Percentiles rank a stretch among this genome's conserved stretches.
Conservation (phyloP, 2,888 invertebrate species). For the Microdon myrmicae region DNA sequence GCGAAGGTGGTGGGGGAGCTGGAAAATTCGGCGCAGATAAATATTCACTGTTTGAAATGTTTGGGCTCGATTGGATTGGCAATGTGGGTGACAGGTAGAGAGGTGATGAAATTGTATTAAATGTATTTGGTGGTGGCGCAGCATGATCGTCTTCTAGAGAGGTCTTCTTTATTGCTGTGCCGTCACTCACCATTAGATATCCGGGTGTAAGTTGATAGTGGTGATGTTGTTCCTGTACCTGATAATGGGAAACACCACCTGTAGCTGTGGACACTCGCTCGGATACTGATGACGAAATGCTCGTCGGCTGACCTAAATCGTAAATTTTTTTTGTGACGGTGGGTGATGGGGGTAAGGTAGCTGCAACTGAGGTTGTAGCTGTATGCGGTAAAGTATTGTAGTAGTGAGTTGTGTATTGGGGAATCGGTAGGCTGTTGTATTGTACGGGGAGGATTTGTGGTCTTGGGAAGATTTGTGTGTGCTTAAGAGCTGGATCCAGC, state of each 20-base stretch:
- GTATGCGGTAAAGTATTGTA: slow-evolving; percentile 47
- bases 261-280: slow-evolving; percentile 48
- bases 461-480: slow-evolving; percentile 65
- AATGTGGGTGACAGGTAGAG: slow-evolving; percentile 22
- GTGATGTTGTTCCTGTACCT: slow-evolving; percentile 43
- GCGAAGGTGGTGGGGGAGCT: slow-evolving; percentile 29
- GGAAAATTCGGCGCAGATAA: slow-evolving; percentile 31
- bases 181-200: slow-evolving; percentile 65
- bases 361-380: slow-evolving; percentile 24
- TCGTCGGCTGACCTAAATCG: slow-evolving; percentile 38
- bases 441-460: slow-evolving; percentile 67
- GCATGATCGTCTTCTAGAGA: slow-evolving; percentile 52
- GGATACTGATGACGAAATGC: slow-evolving; percentile 42
- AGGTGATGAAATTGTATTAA: slow-evolving; percentile 25
- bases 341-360: slow-evolving; percentile 22
- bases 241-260: slow-evolving; percentile 19
- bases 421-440: slow-evolving; percentile 64
- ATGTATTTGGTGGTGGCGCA: slow-evolving; percentile 28
- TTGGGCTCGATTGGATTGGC: slow-evolving; percentile 21
- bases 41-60: slow-evolving; percentile 43
- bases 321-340: slow-evolving; percentile 29
- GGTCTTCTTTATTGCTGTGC: slow-evolving; percentile 40
- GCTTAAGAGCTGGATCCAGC: slow-evolving; percentile 54
- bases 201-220: slow-evolving; percentile 54
- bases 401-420: slow-evolving; percentile 60